Percentiles rank a stretch among this genome's conserved stretches.
These are phyloP conservation scores for Lepidocyrtinus sp. DNA, from an alignment of 2,888 invertebrate genomes.

Conservation along the genomic window DNA sequence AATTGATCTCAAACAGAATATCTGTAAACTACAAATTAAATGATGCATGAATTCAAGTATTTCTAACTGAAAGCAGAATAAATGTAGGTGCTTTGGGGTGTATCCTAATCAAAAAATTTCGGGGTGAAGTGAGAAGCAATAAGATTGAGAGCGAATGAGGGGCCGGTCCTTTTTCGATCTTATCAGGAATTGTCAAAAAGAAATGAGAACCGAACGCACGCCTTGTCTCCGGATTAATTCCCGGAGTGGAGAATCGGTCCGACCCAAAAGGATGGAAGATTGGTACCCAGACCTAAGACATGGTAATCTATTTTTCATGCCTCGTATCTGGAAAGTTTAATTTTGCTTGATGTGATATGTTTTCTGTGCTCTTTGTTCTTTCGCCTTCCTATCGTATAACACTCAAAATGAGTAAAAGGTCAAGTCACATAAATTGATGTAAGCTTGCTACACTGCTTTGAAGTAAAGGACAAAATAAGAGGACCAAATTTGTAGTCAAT, in stretches of 20 bases:
- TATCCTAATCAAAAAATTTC: too few relatives aligned
- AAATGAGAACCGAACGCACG: constrained; percentile 70
- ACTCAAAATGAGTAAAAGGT: too few relatives aligned
- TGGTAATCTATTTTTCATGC: constrained; percentile 41
- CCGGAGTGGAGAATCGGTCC: constrained; percentile 70
- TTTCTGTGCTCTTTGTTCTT: constrained; percentile 29
- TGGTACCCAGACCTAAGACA: constrained; percentile 70
- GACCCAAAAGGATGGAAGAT: constrained; percentile 70
- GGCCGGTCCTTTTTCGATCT: constrained; percentile 70
- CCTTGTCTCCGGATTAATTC: constrained; percentile 69
- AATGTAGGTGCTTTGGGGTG: too few relatives aligned
- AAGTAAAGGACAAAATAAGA: too few relatives aligned
- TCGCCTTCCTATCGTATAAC: too few relatives aligned
- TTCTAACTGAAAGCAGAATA: too few relatives aligned
- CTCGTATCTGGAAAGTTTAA: constrained; percentile 29
- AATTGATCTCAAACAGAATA: too few relatives aligned
- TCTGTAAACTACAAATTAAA: too few relatives aligned
- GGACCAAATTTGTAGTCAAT: too few relatives aligned
- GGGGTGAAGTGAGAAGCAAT: constrained; percentile 17
- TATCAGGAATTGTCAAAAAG: constrained; percentile 70
- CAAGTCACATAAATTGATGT: too few relatives aligned
- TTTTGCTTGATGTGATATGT: constrained; percentile 48
- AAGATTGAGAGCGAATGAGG: constrained; percentile 39
- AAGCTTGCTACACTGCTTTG: too few relatives aligned
- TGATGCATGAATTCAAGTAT: too few relatives aligned